A percentile compares a stretch with the other conserved stretches of the same genome.
Conservation (phyloP, 2,797 vertebrate species). For the Stomatorhinus walkeri region DNA sequence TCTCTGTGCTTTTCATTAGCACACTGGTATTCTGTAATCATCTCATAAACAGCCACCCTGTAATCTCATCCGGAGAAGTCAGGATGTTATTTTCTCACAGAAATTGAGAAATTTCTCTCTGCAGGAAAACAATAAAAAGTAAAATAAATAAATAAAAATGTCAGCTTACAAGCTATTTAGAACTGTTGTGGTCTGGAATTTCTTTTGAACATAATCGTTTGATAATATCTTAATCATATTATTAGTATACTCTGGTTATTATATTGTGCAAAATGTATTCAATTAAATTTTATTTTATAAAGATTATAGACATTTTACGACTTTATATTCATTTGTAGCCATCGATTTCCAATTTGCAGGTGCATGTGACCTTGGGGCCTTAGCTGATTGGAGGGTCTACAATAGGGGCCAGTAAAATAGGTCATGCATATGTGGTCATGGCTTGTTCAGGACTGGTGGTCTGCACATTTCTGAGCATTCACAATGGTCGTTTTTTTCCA, state of each 20-base stretch:
- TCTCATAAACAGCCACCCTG: not conserved
- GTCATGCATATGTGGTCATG: not conserved
- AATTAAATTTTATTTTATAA: not conserved
- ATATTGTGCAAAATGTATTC: not conserved
- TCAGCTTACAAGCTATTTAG: not conserved
- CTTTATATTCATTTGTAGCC: not conserved
- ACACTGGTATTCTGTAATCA: not conserved
- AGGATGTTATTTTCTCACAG: not conserved
- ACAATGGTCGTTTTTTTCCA: not conserved
- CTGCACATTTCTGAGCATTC: not conserved
- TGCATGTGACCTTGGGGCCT: not conserved
- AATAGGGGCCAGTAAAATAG: not conserved
- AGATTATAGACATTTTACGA: not conserved
- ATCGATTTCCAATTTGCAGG: not conserved
- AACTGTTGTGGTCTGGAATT: not conserved
- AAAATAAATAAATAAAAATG: not conserved
- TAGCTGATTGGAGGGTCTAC: not conserved
- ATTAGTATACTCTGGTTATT: not conserved
- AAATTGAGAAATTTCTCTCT: not conserved
- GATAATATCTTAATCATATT: not conserved
- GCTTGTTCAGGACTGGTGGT: not conserved
- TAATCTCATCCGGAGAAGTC: conserved; percentile 2
- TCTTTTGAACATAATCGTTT: not conserved
- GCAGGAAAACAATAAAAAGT: not conserved
- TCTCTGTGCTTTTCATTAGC: conserved; percentile 1